phyloP scores from a whole-genome alignment of 1,140 invertebrate species.

The Caenorhabditis briggsae region DNA sequence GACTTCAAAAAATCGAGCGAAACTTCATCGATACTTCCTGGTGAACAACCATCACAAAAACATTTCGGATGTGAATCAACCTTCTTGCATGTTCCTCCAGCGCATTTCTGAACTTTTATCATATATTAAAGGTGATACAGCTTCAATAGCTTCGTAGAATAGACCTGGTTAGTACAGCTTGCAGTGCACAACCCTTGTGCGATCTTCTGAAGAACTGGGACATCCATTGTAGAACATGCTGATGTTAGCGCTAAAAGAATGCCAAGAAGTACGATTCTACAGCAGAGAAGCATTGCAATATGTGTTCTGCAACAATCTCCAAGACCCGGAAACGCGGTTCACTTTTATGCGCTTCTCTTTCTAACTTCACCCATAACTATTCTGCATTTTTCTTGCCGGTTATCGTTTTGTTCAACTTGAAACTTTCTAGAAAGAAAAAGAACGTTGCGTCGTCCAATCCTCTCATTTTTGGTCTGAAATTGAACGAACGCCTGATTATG shows the following conservation, averaged over 20 bases:
- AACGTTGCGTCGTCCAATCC: background rate
- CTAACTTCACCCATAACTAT: slow-evolving; percentile 13
- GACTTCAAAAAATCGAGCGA: slow-evolving; percentile 6
- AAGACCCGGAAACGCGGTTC: background rate
- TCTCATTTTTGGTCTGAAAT: slow-evolving; percentile 13
- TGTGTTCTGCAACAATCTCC: slow-evolving; percentile 20
- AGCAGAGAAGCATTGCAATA: slow-evolving; percentile 1
- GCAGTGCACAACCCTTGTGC: slow-evolving; percentile 1
- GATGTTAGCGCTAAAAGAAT: background rate
- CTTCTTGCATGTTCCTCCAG: slow-evolving; percentile 11
- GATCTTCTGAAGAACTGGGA: slow-evolving; percentile 7
- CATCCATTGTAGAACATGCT: slow-evolving; percentile 29
- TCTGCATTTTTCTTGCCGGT: background rate
- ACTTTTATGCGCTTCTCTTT: background rate
- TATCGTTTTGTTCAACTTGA: background rate
- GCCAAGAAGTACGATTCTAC: background rate
- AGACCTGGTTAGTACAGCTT: background rate
- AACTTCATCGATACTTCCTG: background rate
- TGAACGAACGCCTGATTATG: slow-evolving; percentile 5
- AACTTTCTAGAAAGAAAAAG: background rate
- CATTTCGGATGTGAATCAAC: background rate
- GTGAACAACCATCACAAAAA: background rate
- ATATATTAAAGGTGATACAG: background rate
- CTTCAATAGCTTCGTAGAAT: background rate
- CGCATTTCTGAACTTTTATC: background rate